Evolutionary conservation across 1,140 invertebrate species (phyloP).

Genomic region (Rhagoletis pomonella): DNA sequence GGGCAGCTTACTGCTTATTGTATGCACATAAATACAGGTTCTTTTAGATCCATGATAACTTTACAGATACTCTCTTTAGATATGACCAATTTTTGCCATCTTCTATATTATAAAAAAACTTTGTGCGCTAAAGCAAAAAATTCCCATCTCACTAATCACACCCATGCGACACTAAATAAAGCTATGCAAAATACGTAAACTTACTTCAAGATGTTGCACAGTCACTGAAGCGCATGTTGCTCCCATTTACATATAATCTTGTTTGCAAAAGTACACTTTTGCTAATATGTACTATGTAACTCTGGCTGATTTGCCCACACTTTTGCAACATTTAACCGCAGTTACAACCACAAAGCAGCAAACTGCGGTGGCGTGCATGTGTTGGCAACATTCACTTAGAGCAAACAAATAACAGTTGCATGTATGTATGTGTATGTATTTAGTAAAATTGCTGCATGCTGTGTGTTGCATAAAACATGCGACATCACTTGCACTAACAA

Average conservation of each 20-base stretch:
- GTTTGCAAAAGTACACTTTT: neutral
- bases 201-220: conserved; percentile 10
- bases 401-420: conserved; percentile 39
- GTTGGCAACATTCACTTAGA: conserved; percentile 40
- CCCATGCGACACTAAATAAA: neutral
- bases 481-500: conserved; percentile 16
- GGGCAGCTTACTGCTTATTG: too few species aligned
- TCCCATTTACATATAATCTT: neutral
- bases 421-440: neutral
- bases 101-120: too few species aligned
- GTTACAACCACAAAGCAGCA: conserved; percentile 31
- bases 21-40: too few species aligned
- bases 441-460: conserved; percentile 4
- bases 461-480: neutral
- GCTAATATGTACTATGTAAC: neutral
- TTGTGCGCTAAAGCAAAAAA: too few species aligned
- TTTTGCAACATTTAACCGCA: neutral
- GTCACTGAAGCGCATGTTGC: neutral
- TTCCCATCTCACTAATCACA: neutral
- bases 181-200: neutral
- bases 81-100: too few species aligned
- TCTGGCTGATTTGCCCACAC: neutral
- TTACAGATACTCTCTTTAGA: too few species aligned
- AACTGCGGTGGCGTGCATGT: conserved; percentile 45
- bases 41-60: too few species aligned